Percentiles rank a stretch among this genome's conserved stretches.
Conservation (phyloP, 2,113 vertebrate species). For the Martes martes region DNA sequence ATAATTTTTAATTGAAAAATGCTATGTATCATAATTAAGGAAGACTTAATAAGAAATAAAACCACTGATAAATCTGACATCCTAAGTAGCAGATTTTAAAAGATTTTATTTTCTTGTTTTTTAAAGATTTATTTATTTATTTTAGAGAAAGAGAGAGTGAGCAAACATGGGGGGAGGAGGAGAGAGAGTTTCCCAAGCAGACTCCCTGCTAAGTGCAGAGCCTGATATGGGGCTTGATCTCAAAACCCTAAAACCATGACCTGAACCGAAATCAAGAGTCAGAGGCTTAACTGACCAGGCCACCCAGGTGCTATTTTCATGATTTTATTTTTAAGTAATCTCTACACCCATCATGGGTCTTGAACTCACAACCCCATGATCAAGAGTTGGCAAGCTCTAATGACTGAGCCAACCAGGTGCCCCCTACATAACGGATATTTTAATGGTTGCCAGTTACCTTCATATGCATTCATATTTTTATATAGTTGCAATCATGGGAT, state of each 20-base stretch:
- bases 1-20: constrained; percentile 44
- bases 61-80: neutral
- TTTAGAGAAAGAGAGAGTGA: neutral
- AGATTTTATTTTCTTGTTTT: neutral
- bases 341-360: neutral
- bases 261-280: neutral
- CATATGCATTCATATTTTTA: neutral
- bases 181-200: neutral
- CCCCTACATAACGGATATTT: neutral
- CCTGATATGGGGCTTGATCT: neutral
- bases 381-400: neutral
- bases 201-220: neutral
- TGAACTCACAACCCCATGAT: neutral
- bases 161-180: neutral
- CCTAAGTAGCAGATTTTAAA: neutral
- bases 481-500: neutral
- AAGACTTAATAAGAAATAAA: constrained; percentile 14
- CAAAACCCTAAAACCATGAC: neutral
- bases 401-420: neutral
- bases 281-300: neutral
- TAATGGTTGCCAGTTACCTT: neutral
- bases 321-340: neutral
- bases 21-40: constrained; percentile 12
- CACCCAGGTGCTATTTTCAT: neutral
- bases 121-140: neutral